Conservation (phyloP, 2,797 vertebrate species). For the Coregonus ussuriensis region DNA sequence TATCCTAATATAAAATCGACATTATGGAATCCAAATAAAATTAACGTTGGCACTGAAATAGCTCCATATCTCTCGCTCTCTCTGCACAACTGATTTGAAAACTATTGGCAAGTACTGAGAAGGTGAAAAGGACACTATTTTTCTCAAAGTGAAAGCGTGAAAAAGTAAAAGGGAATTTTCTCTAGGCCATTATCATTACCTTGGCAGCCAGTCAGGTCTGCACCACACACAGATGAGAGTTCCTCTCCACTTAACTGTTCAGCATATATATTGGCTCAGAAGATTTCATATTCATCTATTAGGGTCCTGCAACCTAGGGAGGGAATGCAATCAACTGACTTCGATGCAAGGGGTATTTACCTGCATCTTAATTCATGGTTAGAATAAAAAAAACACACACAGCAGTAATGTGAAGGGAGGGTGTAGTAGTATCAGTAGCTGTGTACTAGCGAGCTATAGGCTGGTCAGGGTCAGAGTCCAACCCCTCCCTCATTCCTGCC, state of each 20-base stretch:
- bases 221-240: slow-evolving; percentile 39
- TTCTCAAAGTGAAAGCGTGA: slow-evolving; percentile 27
- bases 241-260: slow-evolving; percentile 65
- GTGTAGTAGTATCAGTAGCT: neutral
- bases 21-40: too few species aligned
- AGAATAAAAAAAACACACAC: slow-evolving; percentile 26
- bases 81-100: slow-evolving; percentile 12
- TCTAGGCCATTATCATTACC: slow-evolving; percentile 52
- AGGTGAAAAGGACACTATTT: slow-evolving; percentile 21
- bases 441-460: slow-evolving; percentile 8
- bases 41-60: too few species aligned
- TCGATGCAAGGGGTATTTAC: slow-evolving; percentile 63
- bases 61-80: neutral
- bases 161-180: slow-evolving; percentile 36
- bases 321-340: slow-evolving; percentile 67
- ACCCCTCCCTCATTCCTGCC: slow-evolving; percentile 28
- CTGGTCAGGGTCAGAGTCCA: slow-evolving; percentile 2
- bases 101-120: slow-evolving; percentile 14
- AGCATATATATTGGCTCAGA: slow-evolving; percentile 73
- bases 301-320: slow-evolving; percentile 60
- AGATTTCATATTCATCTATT: slow-evolving; percentile 74
- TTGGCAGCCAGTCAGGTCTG: slow-evolving; percentile 16
- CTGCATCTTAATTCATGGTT: slow-evolving; percentile 72
- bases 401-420: neutral
- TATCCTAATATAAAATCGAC: too few species aligned